Evolutionary conservation across 2,797 vertebrate species (phyloP), one percentile per base, ranked within the genome.

Genomic region (Melopsittacus undulatus): DNA sequence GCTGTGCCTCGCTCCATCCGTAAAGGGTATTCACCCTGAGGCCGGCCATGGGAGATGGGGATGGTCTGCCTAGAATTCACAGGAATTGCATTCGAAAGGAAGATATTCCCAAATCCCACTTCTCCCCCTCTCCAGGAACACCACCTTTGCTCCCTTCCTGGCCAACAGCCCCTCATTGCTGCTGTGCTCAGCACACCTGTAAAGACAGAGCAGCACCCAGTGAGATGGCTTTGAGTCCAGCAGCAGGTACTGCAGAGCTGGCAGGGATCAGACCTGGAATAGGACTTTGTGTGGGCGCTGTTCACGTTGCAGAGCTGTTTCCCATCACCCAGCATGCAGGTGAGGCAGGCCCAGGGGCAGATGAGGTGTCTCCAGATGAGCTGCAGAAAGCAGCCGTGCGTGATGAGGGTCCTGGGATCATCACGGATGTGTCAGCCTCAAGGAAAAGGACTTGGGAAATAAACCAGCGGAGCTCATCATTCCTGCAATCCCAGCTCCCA

Each of bases 391-490:
- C 69, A 73, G 10, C 12, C 34, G 2, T 0, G 10, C 23, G 6
- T 5, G 36, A 54, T 4, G 43, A 95, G 38, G 45, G 15, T 15
- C 67, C 32, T 29, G 43, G 32, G 10, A 57, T 57, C 27, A 14
- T 13, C 6, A 7, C 29, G 43, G 22, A 13, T 1, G 17, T 4
- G 20, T n/a, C 45, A 61, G 49, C 6, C 61, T 52, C 4, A 27
- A 68, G 36, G 72, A 51, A 68, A 45, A 30, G 10, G 21, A 32
- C 0, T 0, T 0, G 0, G 38, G 57, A 86, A 76, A 43, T 15
- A 23, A 90, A 78, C 20, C 42, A 48, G 68, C 48, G 34, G 34
- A 67, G 7, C 38, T 69, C 70, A 45, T 51, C 38, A 7, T 14
- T 20, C 20, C 32, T 6, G 42, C 51, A 46, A 29, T n/a, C 63